Base-by-base conservation (phyloP, 2,888 invertebrate genomes). In the Busseola fusca region DNA sequence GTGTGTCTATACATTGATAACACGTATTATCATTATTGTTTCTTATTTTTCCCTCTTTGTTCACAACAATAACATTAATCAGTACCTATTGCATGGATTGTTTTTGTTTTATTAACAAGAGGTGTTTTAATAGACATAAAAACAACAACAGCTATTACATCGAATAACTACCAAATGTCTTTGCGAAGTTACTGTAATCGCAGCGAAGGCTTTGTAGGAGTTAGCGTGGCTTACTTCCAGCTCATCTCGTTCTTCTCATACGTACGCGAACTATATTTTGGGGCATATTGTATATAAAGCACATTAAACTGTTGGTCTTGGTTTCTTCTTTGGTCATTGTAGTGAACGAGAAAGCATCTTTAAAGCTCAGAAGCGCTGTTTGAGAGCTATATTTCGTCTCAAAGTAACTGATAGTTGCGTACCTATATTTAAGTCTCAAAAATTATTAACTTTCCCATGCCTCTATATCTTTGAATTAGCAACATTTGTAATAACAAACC, bases 1-100 rank as follows among this genome's bases (percentile, higher is more conserved):
- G 48, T 37, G 21, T 50, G 34, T 27, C 45, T 64, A 56, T 56
- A 30, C n/a, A 50, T n/a, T 50, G 4, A 50, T n/a, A 50, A 50
- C 48, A n/a, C 48, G 30, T 21, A 64, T 57, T 62, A 74, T 58
- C 45, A 34, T 68, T 48, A 59, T 50, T 66, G 27, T 77, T 66
- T 66, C 63, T 50, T 76, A n/a, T 57, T 63, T 62, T 69, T 54
- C 14, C 57, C 6, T 56, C 18, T 48, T 64, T 59, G 18, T 58
- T 40, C 52, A 66, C 42, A 64, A 78, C 50, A 70, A 67, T 65
- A 62, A 40, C 34, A 52, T 64, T 54, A 68, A 69, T 78, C 30
- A 65, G 54, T 64, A 27, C 5, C 6, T 14, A 48, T 68, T 62
- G 64, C 42, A 37, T 52, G 10, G 27, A 40, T 65, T 74, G 18